phyloP scores from a whole-genome alignment of 2,797 vertebrate genomes.

The Corythornis leucogaster region DNA sequence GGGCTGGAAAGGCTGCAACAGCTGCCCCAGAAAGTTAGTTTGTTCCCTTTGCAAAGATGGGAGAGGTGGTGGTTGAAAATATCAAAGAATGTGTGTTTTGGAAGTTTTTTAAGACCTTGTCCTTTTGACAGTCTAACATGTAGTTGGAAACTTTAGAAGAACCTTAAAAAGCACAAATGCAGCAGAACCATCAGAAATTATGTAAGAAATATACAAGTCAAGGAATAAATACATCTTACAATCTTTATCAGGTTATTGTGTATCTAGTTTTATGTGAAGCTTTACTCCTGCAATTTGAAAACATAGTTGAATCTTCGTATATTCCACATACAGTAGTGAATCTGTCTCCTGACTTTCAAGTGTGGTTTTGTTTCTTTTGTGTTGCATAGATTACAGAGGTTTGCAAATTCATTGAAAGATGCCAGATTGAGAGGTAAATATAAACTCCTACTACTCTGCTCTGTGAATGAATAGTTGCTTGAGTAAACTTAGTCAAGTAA shows the following conservation, averaged over 20 bases:
- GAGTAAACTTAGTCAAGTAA: not conserved
- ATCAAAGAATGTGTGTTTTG: not conserved
- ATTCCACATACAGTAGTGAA: not conserved
- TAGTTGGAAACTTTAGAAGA: not conserved
- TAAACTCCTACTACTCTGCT: not conserved
- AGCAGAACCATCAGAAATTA: not conserved
- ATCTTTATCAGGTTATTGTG: not conserved
- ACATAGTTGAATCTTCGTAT: not conserved
- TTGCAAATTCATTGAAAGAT: conserved; percentile 88
- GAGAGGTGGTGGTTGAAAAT: not conserved
- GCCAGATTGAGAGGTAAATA: conserved; percentile 91
- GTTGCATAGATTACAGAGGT: conserved; percentile 86
- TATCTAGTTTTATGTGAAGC: not conserved
- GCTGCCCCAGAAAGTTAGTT: not conserved
- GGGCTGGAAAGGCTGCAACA: not conserved
- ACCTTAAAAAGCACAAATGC: not conserved
- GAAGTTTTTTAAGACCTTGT: not conserved
- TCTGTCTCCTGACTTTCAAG: not conserved
- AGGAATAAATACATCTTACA: not conserved
- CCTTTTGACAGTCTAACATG: not conserved
- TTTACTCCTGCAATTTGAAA: not conserved
- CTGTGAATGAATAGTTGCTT: not conserved
- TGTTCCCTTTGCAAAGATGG: not conserved
- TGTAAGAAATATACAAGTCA: not conserved
- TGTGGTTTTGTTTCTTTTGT: not conserved